Evolutionary conservation across 2,888 invertebrate genomes (phyloP).

Genomic region (Cremastinae sp.): DNA sequence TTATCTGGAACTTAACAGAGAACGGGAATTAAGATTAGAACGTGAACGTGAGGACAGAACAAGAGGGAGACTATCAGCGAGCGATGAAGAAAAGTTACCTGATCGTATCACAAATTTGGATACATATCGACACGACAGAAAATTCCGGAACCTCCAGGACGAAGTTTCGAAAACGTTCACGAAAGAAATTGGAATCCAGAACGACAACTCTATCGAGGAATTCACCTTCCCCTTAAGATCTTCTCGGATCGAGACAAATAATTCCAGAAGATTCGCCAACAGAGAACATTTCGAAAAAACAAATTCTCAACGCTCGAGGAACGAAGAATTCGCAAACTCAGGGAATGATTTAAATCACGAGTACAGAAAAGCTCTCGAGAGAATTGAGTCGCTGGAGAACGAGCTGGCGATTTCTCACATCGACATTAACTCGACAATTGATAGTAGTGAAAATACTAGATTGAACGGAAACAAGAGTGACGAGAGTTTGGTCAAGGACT

Average conservation of each 20-base stretch:
- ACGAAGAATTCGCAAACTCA: constrained; percentile 23
- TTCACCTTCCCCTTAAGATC: constrained; percentile 27
- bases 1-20: constrained; percentile 69
- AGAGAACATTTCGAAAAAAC: constrained; percentile 20
- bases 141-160: constrained; percentile 14
- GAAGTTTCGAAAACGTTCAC: constrained; percentile 22
- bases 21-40: constrained; percentile 51
- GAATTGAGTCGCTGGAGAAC: constrained; percentile 63
- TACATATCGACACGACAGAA: constrained; percentile 19
- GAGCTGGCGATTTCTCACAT: constrained; percentile 51
- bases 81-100: constrained; percentile 42
- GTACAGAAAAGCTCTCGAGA: constrained; percentile 60
- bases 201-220: constrained; percentile 23
- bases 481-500: constrained; percentile 24
- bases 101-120: constrained; percentile 57
- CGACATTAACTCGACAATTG: constrained; percentile 16
- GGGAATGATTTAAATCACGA: constrained; percentile 56
- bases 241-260: constrained; percentile 26
- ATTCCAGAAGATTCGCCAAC: constrained; percentile 1
- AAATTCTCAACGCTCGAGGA: constrained; percentile 16
- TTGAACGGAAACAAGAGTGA: constrained; percentile 23
- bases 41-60: constrained; percentile 26
- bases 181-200: constrained; percentile 39
- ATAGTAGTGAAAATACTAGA: constrained; percentile 13
- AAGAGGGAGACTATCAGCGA: constrained; percentile 5